Conservation (phyloP, 2,797 vertebrate species). For the Labroides dimidiatus region DNA sequence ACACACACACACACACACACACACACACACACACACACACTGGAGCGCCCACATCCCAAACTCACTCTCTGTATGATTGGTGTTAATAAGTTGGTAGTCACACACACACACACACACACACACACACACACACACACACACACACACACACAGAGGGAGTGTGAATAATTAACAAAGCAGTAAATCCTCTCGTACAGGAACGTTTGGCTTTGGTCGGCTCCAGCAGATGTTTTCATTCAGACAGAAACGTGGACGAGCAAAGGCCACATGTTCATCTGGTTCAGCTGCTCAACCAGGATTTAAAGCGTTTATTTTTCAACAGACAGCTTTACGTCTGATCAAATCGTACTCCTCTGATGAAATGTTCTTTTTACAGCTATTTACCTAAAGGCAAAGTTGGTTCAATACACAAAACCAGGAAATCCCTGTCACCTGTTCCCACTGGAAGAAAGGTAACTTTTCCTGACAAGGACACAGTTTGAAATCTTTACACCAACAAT, state of each 20-base stretch:
- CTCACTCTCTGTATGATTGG: neutral
- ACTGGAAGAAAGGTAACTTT: too few species aligned
- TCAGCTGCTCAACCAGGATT: neutral
- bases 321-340: neutral
- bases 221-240: neutral
- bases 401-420: too few species aligned
- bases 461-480: too few species aligned
- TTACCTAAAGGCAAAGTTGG: too few species aligned
- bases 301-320: neutral
- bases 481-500: too few species aligned
- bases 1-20: conserved; percentile 11
- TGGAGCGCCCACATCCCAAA: conserved; percentile 12
- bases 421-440: too few species aligned
- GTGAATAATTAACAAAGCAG: conserved; percentile 20
- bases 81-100: conserved; percentile 4
- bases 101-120: neutral
- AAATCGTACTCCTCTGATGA: too few species aligned
- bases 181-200: conserved; percentile 1
- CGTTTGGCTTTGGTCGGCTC: neutral
- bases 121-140: neutral
- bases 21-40: neutral
- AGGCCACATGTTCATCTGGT: neutral
- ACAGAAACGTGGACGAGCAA: neutral
- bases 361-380: too few species aligned
- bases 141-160: neutral